These are phyloP conservation scores for Promerops cafer DNA, from an alignment of 2,113 vertebrate species.

Conservation along the genomic window DNA sequence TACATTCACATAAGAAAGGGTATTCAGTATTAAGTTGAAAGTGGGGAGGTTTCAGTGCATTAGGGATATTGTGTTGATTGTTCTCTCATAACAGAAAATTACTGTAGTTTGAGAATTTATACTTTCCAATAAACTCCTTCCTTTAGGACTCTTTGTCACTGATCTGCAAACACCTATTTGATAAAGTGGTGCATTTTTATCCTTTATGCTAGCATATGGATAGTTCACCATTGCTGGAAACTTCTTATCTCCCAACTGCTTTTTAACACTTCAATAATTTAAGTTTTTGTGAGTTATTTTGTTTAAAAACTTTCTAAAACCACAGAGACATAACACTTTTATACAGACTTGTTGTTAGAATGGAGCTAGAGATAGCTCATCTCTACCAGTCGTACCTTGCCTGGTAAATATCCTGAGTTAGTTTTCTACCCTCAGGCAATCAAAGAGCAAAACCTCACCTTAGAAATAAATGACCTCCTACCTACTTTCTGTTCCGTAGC, in stretches of 20 bases:
- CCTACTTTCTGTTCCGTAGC: constrained; percentile 62
- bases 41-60: background rate
- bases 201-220: background rate
- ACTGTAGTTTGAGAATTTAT: background rate
- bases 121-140: background rate
- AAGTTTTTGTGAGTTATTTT: background rate
- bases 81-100: background rate
- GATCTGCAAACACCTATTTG: background rate
- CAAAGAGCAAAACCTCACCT: background rate
- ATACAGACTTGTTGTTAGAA: background rate
- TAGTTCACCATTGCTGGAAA: background rate
- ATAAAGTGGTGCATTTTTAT: background rate
- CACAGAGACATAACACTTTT: background rate
- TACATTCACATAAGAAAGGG: background rate
- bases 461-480: background rate
- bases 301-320: background rate
- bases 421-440: background rate
- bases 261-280: background rate
- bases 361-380: background rate
- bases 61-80: background rate
- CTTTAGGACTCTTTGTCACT: background rate
- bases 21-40: background rate
- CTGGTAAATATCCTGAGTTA: background rate
- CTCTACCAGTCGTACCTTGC: background rate
- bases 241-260: background rate